Evolutionary conservation across 2,113 vertebrate species (phyloP).

Genomic region (Pseudorectes ferrugineus): DNA sequence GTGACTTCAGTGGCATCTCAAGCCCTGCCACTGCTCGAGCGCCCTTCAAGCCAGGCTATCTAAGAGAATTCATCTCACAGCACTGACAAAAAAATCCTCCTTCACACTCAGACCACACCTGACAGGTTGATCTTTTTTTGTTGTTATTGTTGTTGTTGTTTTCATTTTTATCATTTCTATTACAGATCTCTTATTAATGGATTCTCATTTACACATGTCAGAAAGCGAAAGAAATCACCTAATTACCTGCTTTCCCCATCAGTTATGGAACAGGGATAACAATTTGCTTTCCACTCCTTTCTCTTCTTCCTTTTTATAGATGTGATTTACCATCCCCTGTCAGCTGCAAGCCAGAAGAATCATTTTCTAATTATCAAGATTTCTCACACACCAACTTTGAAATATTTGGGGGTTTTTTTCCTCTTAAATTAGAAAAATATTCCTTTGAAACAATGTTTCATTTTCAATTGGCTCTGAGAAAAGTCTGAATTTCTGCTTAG

Average conservation of each 20-base stretch:
- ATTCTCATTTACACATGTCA: constrained; percentile 66
- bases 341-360: constrained; percentile 42
- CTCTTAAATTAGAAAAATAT: constrained; percentile 10
- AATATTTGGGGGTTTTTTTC: neutral
- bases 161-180: constrained; percentile 37
- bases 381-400: constrained; percentile 12
- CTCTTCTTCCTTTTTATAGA: neutral
- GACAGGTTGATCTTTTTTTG: neutral
- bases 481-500: neutral
- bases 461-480: constrained; percentile 12
- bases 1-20: neutral
- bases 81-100: neutral
- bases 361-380: constrained; percentile 56
- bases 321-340: constrained; percentile 35
- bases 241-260: constrained; percentile 58
- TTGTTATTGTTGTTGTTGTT: neutral
- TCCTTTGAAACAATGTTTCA: constrained; percentile 14
- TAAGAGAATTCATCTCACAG: accelerated
- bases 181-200: constrained; percentile 42
- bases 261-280: constrained; percentile 7
- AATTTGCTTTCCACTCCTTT: constrained; percentile 7
- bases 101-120: neutral
- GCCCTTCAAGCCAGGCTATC: no score
- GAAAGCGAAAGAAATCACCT: constrained; percentile 61
- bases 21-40: neutral